phyloP scores from a whole-genome alignment of 1,140 invertebrate genomes.

The Dryas iulia region DNA sequence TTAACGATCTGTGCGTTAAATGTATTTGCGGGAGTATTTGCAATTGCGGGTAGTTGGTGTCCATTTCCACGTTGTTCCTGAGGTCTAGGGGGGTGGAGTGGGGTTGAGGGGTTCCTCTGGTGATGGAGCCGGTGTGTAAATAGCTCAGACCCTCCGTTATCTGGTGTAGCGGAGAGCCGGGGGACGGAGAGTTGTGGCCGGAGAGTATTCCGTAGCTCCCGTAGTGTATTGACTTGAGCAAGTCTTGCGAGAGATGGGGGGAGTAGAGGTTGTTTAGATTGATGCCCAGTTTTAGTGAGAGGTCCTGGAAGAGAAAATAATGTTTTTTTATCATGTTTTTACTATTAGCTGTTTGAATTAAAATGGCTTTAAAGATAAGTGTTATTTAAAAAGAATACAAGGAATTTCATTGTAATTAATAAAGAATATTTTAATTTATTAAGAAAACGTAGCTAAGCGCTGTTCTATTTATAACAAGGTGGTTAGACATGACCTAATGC shows the following conservation, averaged over 20 bases:
- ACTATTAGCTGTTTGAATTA: too few species aligned
- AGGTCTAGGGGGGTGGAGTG: slow-evolving; percentile 78
- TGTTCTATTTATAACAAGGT: too few species aligned
- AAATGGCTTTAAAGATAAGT: too few species aligned
- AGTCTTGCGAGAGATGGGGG: slow-evolving; percentile 56
- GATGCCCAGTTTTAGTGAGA: slow-evolving; percentile 61
- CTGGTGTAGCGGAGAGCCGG: slow-evolving; percentile 70
- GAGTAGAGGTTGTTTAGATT: slow-evolving; percentile 54
- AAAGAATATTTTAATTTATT: too few species aligned
- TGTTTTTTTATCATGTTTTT: not conserved
- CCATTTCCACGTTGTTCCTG: slow-evolving; percentile 68
- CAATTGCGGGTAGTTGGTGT: slow-evolving; percentile 58
- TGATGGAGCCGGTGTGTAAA: slow-evolving; percentile 87
- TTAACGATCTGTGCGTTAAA: slow-evolving; percentile 80
- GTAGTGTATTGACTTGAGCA: slow-evolving; percentile 55
- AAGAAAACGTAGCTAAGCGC: too few species aligned
- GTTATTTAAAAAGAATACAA: too few species aligned
- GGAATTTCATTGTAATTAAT: too few species aligned
- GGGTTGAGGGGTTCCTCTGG: slow-evolving; percentile 84
- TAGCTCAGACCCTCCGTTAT: slow-evolving; percentile 82
- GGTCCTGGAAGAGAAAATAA: slow-evolving; percentile 45
- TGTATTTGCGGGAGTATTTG: slow-evolving; percentile 69
- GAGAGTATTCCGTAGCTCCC: slow-evolving; percentile 47
- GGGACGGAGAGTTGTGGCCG: slow-evolving; percentile 56
- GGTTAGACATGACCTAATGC: too few species aligned